Base-by-base conservation (phyloP, 2,113 vertebrate species). In the Brienomyrus longianalis region DNA sequence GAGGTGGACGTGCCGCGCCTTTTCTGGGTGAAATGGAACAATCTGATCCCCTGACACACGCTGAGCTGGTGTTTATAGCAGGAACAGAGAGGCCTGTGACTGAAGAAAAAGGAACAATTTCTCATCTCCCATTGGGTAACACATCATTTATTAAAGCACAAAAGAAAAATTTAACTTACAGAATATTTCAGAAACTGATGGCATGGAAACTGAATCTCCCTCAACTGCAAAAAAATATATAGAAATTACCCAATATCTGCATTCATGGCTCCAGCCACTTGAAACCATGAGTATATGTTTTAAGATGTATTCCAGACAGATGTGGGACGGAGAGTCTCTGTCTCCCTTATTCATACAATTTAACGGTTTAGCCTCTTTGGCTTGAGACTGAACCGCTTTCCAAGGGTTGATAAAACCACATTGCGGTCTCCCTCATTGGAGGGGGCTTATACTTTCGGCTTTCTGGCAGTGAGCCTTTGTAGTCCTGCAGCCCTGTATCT, bases 51-150 rank as follows among this genome's bases (percentile, higher is more conserved):
- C 48, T 56, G 35, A 83, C 90, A 90, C 51, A 27, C 3, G 8
- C 70, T 19, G 51, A 88, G 50, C 52, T 88, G 51, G 45, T 88
- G 90, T 83, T 83, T 59, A 59, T 90, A 43, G 59, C 90, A 88
- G 51, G 86, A 88, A 88, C 86, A 35, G 86, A 48, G 50, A 80
- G 90, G 86, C 43, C 50, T 87, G 47, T 88, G 5, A 35, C 89
- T 56, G 62, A 59, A 59, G 31, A 70, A 74, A 52, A 51, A 27
- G n/a, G 17, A 23, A 59, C n/a, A 47, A 23, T 39, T 35, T 86
- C 31, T 47, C 48, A 80, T 50, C 17, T 83, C 51, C 52, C 39
- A 17, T 84, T 70, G n/a, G n/a, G n/a, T 31, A 70, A 13, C 62
- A 31, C 62, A 31, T 70, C 62, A 70, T 31, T 70, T 70, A 70